Evolutionary conservation across 37 sponge, comb jelly and placozoan species (phyloP).

Genomic region (Axinella damicornis): DNA sequence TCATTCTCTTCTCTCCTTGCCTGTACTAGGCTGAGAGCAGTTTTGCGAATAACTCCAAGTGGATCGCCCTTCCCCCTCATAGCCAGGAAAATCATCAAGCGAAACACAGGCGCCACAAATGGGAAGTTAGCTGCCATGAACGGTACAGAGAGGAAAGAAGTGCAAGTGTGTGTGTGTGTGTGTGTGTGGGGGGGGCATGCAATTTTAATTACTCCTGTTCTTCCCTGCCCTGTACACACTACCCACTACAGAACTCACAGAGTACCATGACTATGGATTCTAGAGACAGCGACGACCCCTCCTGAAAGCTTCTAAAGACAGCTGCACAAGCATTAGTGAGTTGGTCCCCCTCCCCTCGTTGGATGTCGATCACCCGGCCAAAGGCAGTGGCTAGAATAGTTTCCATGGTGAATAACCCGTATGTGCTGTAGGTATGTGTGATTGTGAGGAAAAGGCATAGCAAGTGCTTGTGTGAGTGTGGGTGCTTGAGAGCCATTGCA

Average conservation of each 20-base stretch:
- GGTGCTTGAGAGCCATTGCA: too few species aligned
- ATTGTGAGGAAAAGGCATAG: too few species aligned
- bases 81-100: not conserved
- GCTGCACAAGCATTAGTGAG: slow-evolving; percentile 44
- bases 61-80: not conserved
- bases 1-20: not conserved
- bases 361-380: slow-evolving; percentile 44
- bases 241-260: too few species aligned
- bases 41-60: not conserved
- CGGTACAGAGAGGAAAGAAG: too few species aligned
- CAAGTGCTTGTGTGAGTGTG: too few species aligned
- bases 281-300: not conserved
- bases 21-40: not conserved
- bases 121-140: slow-evolving; percentile 1
- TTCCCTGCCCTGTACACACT: too few species aligned
- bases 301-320: slow-evolving; percentile 5
- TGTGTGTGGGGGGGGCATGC: too few species aligned
- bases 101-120: not conserved
- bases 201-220: too few species aligned
- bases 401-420: slow-evolving; percentile 68
- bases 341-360: slow-evolving; percentile 53
- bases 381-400: slow-evolving; percentile 78
- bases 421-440: slow-evolving; percentile 13
- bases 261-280: too few species aligned
- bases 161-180: too few species aligned